phyloP scores from a whole-genome alignment of 2,797 vertebrate species.

The Notamacropus eugenii region DNA sequence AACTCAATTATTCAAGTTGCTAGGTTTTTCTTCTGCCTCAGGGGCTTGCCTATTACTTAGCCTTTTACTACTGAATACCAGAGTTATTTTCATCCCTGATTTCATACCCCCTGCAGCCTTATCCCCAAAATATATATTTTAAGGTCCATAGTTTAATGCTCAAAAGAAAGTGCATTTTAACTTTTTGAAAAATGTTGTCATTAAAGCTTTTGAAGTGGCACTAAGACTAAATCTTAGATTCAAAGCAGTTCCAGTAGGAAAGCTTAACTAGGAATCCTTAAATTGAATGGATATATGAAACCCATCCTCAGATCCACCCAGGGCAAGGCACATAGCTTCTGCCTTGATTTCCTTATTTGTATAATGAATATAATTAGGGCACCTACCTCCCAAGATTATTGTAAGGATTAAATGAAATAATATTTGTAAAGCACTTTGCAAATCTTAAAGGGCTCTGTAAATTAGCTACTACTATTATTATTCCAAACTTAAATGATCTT shows the following conservation, averaged over 20 bases:
- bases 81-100: neutral
- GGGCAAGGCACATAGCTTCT: neutral
- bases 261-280: neutral
- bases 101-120: neutral
- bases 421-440: neutral
- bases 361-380: neutral
- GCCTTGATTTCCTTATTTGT: neutral
- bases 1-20: neutral
- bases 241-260: neutral
- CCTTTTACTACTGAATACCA: neutral
- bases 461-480: neutral
- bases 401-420: neutral
- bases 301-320: neutral
- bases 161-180: neutral
- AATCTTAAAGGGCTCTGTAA: neutral
- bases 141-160: neutral
- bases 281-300: neutral
- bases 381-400: neutral
- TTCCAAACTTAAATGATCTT: neutral
- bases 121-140: neutral
- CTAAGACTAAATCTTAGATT: neutral
- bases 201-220: neutral
- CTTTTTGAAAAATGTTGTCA: neutral
- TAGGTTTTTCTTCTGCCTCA: constrained; percentile 1
- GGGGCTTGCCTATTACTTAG: too few species aligned